Evolutionary conservation across 2,888 invertebrate species (phyloP).

Genomic region (Cyclophora punctaria): DNA sequence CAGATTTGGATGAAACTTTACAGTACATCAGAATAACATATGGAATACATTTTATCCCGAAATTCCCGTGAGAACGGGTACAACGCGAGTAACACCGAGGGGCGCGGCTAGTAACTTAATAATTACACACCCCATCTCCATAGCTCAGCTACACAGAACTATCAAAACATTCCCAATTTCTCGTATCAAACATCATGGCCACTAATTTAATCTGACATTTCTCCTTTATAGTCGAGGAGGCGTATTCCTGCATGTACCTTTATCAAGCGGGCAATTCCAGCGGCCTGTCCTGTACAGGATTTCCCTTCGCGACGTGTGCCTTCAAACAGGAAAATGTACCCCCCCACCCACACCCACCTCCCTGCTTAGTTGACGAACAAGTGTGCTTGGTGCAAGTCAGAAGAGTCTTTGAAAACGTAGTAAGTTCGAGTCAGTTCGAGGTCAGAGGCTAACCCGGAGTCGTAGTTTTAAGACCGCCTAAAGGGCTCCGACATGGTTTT

Average conservation of each 20-base stretch:
- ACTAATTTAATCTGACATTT: conserved; percentile 16
- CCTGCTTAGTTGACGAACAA: conserved; percentile 64
- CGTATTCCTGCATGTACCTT: conserved; percentile 41
- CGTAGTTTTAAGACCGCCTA: too few species aligned
- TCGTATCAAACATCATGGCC: conserved; percentile 6
- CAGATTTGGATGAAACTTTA: too few species aligned
- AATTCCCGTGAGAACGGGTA: too few species aligned
- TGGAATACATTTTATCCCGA: too few species aligned
- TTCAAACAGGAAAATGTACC: conserved; percentile 70
- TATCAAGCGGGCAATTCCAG: conserved; percentile 67
- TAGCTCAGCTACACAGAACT: background rate
- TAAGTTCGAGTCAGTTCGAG: too few species aligned
- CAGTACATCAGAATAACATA: too few species aligned
- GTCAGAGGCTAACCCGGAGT: too few species aligned
- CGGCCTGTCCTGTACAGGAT: conserved; percentile 72
- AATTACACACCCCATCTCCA: background rate
- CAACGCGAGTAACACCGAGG: too few species aligned
- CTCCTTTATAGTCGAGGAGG: conserved; percentile 15
- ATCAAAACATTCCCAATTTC: too few species aligned
- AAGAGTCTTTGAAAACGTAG: conserved; percentile 12
- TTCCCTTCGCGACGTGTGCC: conserved; percentile 72
- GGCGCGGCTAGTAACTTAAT: too few species aligned
- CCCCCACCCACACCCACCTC: conserved; percentile 43
- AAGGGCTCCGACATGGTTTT: too few species aligned
- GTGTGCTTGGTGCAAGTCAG: conserved; percentile 22